Conservation (phyloP, 2,888 invertebrate species). For the Cheilosia vernalis region DNA sequence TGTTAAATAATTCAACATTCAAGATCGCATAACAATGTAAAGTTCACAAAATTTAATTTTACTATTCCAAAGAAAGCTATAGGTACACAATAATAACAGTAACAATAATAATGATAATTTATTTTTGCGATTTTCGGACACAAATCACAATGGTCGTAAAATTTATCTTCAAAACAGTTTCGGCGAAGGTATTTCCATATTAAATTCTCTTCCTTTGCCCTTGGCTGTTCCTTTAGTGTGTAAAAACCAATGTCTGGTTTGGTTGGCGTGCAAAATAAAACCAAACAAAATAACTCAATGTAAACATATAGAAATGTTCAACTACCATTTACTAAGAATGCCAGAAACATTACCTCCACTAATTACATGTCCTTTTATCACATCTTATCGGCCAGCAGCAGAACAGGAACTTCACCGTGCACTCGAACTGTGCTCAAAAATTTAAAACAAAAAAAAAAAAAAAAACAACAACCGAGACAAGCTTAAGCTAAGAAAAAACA, state of each 20-base stretch:
- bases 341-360: conserved; percentile 47
- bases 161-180: conserved; percentile 69
- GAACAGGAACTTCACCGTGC: conserved; percentile 38
- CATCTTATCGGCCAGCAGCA: conserved; percentile 56
- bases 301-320: conserved; percentile 22
- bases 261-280: conserved; percentile 2
- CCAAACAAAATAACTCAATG: conserved; percentile 12
- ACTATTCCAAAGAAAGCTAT: neutral
- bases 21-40: conserved; percentile 51
- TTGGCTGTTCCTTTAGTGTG: neutral
- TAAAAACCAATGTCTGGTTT: conserved; percentile 19
- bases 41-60: conserved; percentile 42
- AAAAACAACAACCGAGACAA: neutral
- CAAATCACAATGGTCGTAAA: conserved; percentile 73
- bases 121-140: conserved; percentile 53
- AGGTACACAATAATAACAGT: conserved; percentile 15
- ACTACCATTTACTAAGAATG: conserved; percentile 13
- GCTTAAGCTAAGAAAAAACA: neutral
- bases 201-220: conserved; percentile 54
- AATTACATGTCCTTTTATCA: conserved; percentile 61
- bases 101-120: conserved; percentile 67
- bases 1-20: conserved; percentile 64
- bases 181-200: conserved; percentile 67
- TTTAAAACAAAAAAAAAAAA: conserved; percentile 9
- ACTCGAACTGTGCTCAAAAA: conserved; percentile 21